Conservation (phyloP, 1,140 invertebrate genomes). For the Bombus confusus region DNA sequence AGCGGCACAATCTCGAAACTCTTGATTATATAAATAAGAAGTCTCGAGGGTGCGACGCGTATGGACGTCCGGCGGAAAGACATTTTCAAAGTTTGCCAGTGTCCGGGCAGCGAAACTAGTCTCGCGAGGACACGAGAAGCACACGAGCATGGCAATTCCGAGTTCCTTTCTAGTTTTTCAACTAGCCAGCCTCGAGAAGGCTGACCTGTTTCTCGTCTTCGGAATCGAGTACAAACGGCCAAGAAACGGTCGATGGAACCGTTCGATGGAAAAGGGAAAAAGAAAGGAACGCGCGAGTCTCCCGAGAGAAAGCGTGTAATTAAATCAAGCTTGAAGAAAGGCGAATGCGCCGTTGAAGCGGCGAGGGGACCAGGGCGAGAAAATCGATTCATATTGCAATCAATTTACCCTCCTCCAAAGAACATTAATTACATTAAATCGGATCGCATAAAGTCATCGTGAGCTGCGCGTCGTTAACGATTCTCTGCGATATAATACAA, state of each 20-base stretch:
- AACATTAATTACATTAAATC: slow-evolving; percentile 42
- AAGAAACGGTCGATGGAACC: not conserved
- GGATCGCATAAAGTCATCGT: slow-evolving; percentile 26
- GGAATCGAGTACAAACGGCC: not conserved
- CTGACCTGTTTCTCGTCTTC: not conserved
- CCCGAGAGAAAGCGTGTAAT: slow-evolving; percentile 13
- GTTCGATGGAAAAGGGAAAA: not conserved
- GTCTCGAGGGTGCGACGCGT: not conserved
- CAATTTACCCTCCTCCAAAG: slow-evolving; percentile 27
- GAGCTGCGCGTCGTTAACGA: slow-evolving; percentile 21
- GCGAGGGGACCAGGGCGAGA: not conserved
- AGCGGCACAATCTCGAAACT: not conserved
- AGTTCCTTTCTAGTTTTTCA: not conserved
- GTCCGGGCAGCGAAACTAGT: not conserved
- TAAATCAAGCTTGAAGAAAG: slow-evolving; percentile 39
- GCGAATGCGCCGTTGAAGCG: not conserved
- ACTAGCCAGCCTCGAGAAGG: not conserved
- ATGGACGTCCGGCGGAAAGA: slow-evolving; percentile 2
- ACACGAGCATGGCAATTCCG: slow-evolving; percentile 1
- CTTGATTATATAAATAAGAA: slow-evolving; percentile 31
- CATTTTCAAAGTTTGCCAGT: slow-evolving; percentile 9
- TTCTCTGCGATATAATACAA: slow-evolving; percentile 11
- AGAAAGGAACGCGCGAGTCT: not conserved
- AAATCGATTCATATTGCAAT: slow-evolving; percentile 47
- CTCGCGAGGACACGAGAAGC: slow-evolving; percentile 12